Conservation (phyloP, 2,797 vertebrate genomes). For the Varecia variegata region DNA sequence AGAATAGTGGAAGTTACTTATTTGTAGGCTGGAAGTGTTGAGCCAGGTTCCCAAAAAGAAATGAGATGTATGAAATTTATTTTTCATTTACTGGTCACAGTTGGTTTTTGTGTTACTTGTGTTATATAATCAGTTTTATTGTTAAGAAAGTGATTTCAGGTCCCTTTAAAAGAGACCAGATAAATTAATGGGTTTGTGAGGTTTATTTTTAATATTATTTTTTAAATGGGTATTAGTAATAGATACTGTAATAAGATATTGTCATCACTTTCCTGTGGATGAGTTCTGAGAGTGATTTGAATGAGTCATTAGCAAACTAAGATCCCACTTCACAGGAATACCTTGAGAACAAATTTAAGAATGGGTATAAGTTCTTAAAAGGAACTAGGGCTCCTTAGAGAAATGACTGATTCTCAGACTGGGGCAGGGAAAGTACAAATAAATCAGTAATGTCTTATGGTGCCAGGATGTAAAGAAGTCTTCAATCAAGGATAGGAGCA, state of each 20-base stretch:
- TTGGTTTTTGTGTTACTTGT: not conserved
- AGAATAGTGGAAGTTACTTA: not conserved
- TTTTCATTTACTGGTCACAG: conserved; percentile 18
- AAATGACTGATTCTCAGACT: not conserved
- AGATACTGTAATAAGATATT: not conserved
- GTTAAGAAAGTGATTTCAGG: conserved; percentile 19
- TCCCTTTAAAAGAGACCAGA: not conserved
- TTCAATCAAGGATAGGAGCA: not conserved
- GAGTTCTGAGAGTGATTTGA: conserved; percentile 40
- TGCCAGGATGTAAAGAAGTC: not conserved
- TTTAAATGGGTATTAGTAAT: not conserved
- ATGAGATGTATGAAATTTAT: not conserved
- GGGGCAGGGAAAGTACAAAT: not conserved
- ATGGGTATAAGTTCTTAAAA: not conserved
- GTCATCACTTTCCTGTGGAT: not conserved
- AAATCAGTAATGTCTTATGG: not conserved
- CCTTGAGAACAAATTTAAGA: conserved; percentile 32
- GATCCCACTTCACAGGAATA: not conserved
- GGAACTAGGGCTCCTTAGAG: not conserved
- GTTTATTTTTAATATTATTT: conserved; percentile 1
- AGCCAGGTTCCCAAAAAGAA: not conserved
- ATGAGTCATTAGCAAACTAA: not conserved
- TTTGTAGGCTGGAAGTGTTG: not conserved
- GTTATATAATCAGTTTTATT: conserved; percentile 16
- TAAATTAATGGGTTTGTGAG: not conserved